Evolutionary conservation across 30 jellyfish, hydroid and myxozoan species (phyloP).

Genomic region (Sanderia malayensis): DNA sequence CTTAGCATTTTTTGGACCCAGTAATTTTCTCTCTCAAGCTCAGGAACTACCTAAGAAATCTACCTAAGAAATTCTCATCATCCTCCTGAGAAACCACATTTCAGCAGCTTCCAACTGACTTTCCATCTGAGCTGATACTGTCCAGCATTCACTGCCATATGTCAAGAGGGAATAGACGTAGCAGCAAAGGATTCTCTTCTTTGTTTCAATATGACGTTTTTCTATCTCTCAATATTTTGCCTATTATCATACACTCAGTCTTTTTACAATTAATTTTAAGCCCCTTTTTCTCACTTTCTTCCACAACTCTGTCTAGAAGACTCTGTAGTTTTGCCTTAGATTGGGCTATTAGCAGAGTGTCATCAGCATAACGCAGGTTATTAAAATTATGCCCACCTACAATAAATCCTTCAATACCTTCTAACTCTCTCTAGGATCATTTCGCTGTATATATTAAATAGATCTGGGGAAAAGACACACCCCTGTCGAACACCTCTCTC

Average conservation of each 20-base stretch:
- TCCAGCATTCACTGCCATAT: too few relatives aligned
- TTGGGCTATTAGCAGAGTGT: conserved; percentile 25
- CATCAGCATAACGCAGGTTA: conserved; percentile 27
- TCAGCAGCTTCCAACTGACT: too few relatives aligned
- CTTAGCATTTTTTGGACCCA: too few relatives aligned
- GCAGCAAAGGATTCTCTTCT: too few relatives aligned
- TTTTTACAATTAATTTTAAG: neutral
- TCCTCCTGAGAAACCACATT: too few relatives aligned
- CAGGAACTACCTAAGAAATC: too few relatives aligned
- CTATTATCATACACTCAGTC: conserved; percentile 4
- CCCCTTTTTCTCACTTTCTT: neutral
- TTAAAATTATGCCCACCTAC: conserved; percentile 13
- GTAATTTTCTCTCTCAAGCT: too few relatives aligned
- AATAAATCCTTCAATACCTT: conserved; percentile 5
- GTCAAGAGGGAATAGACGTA: too few relatives aligned
- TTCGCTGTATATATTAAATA: conserved; percentile 11
- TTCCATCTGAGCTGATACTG: too few relatives aligned
- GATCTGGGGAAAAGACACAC: conserved; percentile 14
- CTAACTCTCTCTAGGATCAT: conserved; percentile 19
- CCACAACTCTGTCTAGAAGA: conserved; percentile 2
- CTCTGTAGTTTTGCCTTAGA: conserved; percentile 14
- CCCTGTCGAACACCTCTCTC: conserved; percentile 5
- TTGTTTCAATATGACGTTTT: too few relatives aligned
- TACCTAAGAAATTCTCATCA: too few relatives aligned
- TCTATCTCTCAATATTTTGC: too few relatives aligned